phyloP scores from a whole-genome alignment of 2,888 invertebrate species.

The Catocala fraxini region DNA sequence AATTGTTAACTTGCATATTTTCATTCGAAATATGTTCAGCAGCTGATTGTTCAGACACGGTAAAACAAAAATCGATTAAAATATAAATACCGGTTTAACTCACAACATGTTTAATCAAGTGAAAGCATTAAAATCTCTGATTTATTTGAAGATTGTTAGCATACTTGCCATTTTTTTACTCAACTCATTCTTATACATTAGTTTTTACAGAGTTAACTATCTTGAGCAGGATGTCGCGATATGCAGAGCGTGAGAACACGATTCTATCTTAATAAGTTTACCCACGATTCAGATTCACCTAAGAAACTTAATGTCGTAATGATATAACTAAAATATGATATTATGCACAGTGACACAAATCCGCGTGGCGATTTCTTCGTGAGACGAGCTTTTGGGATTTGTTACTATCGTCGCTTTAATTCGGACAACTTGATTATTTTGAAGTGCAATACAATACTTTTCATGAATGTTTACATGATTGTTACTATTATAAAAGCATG shows the following conservation, averaged over 20 bases:
- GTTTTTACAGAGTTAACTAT: conserved; percentile 43
- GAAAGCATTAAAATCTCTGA: conserved; percentile 27
- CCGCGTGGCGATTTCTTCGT: conserved; percentile 4
- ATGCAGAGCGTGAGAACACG: conserved; percentile 51
- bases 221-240: conserved; percentile 48
- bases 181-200: conserved; percentile 34
- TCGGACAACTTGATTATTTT: too few relatives aligned
- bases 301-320: conserved; percentile 46
- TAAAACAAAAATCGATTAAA: conserved; percentile 13
- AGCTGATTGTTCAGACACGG: neutral
- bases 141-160: conserved; percentile 20
- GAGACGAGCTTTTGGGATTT: neutral
- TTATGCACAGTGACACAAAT: conserved; percentile 20
- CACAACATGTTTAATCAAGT: conserved; percentile 19
- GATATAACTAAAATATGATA: conserved; percentile 26
- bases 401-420: neutral
- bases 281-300: conserved; percentile 53
- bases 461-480: too few relatives aligned
- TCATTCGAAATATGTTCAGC: neutral
- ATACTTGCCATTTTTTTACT: conserved; percentile 21
- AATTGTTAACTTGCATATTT: too few relatives aligned
- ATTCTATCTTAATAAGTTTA: conserved; percentile 55
- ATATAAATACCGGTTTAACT: neutral
- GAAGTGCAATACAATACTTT: too few relatives aligned
- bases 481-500: too few relatives aligned